A percentile compares a stretch with the other conserved stretches of the same genome.
Evolutionary conservation across 2,888 invertebrate species (phyloP).

Genomic region (Neocrepidodera transversa): DNA sequence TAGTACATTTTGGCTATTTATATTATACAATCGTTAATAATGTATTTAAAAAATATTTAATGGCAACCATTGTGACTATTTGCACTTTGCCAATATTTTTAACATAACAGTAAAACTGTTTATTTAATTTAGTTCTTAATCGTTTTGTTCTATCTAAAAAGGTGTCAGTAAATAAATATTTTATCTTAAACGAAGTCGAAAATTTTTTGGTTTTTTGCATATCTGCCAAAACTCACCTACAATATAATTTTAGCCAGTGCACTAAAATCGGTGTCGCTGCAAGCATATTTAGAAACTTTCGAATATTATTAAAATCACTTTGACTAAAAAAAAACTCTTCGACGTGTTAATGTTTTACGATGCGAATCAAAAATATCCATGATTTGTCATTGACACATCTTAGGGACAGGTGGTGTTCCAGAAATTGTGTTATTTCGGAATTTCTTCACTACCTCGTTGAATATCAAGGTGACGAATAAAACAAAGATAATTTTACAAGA

Average conservation of each 20-base stretch:
- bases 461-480: slow-evolving; percentile 60
- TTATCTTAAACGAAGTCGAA: background rate
- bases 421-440: slow-evolving; percentile 58
- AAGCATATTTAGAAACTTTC: slow-evolving; percentile 16
- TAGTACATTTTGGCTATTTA: no score
- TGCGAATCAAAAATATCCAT: slow-evolving; percentile 32
- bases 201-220: slow-evolving; percentile 3
- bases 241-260: slow-evolving; percentile 38
- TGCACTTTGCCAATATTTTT: no score
- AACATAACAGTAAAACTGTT: no score
- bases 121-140: no score
- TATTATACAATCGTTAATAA: no score
- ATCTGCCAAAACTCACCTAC: slow-evolving; percentile 45
- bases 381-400: slow-evolving; percentile 47
- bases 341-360: slow-evolving; percentile 1
- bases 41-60: no score
- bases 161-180: background rate
- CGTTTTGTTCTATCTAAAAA: background rate
- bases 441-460: slow-evolving; percentile 62
- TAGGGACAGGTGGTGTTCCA: slow-evolving; percentile 51
- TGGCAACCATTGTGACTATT: no score
- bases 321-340: background rate
- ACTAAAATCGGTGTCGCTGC: slow-evolving; percentile 29
- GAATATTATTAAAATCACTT: slow-evolving; percentile 13
- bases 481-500: no score